Evolutionary conservation across 2,113 vertebrate genomes (phyloP).

Genomic region (Oreochromis tanganicae): DNA sequence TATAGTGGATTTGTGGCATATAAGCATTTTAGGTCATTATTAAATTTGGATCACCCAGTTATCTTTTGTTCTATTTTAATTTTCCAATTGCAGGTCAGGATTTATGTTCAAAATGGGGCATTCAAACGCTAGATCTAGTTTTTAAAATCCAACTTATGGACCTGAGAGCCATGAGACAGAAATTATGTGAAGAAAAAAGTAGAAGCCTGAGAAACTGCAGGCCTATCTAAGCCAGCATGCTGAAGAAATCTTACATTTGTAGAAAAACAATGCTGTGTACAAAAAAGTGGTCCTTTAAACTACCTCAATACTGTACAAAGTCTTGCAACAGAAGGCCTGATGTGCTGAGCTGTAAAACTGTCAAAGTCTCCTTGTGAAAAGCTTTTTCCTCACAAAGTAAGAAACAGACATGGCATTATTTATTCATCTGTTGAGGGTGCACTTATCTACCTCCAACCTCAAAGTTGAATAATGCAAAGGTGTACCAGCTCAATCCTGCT

Average conservation of each 20-base stretch:
- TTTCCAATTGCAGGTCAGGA: background rate
- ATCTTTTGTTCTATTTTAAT: slow-evolving; percentile 16
- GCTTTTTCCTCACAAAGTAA: background rate
- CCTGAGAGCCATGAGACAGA: background rate
- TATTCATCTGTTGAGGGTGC: slow-evolving; percentile 31
- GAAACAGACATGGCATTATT: slow-evolving; percentile 27
- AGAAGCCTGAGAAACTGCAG: background rate
- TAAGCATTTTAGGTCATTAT: background rate
- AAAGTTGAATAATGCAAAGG: slow-evolving; percentile 44
- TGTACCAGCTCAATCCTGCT: background rate
- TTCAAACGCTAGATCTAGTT: slow-evolving; percentile 10
- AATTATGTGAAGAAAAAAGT: background rate
- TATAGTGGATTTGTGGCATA: background rate
- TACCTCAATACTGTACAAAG: background rate
- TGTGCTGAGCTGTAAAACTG: background rate
- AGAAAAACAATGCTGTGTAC: background rate
- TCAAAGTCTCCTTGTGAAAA: background rate
- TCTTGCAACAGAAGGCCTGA: background rate
- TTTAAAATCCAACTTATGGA: slow-evolving; percentile 5
- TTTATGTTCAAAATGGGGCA: background rate
- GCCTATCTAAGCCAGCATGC: background rate
- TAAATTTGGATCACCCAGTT: slow-evolving; percentile 17
- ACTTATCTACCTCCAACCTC: slow-evolving; percentile 25
- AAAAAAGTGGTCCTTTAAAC: background rate
- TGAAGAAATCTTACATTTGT: background rate